These are phyloP conservation scores for Danio rerio DNA, from an alignment of 2,113 vertebrate species.

Conservation along the genomic window DNA sequence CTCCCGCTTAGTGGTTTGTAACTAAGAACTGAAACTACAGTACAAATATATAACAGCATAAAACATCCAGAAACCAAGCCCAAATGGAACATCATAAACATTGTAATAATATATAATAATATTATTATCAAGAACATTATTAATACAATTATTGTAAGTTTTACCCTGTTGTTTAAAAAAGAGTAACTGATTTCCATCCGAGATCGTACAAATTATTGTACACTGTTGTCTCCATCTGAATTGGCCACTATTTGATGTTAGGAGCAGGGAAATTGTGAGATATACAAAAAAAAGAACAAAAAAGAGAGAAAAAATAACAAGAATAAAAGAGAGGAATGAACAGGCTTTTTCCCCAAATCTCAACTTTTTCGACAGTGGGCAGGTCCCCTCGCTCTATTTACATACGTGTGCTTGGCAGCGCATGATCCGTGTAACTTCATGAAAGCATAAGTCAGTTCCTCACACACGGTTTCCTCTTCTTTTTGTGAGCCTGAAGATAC, in stretches of 20 bases:
- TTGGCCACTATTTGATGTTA: slow-evolving; percentile 73
- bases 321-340: slow-evolving; percentile 49
- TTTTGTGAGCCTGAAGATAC: slow-evolving; percentile 34
- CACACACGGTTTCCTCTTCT: slow-evolving; percentile 44
- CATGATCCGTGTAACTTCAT: slow-evolving; percentile 16
- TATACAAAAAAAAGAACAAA: slow-evolving; percentile 44
- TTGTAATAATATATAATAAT: slow-evolving; percentile 78
- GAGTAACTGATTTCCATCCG: slow-evolving; percentile 72
- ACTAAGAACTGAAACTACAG: slow-evolving; percentile 74
- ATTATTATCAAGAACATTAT: slow-evolving; percentile 77
- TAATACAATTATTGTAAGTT: slow-evolving; percentile 79
- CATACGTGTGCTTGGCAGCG: slow-evolving; percentile 37
- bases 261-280: slow-evolving; percentile 62
- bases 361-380: slow-evolving; percentile 35
- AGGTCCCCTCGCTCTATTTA: slow-evolving; percentile 49
- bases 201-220: slow-evolving; percentile 70
- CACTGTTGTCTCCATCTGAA: slow-evolving; percentile 63
- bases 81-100: slow-evolving; percentile 78
- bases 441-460: slow-evolving; percentile 46
- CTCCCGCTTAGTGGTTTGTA: slow-evolving; percentile 73
- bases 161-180: slow-evolving; percentile 83
- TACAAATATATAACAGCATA: slow-evolving; percentile 78
- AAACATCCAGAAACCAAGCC: slow-evolving; percentile 77
- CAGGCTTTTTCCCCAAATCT: slow-evolving; percentile 42
- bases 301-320: too few relatives aligned